Evolutionary conservation across 2,797 vertebrate species (phyloP).

Genomic region (Fistularia tabacaria): DNA sequence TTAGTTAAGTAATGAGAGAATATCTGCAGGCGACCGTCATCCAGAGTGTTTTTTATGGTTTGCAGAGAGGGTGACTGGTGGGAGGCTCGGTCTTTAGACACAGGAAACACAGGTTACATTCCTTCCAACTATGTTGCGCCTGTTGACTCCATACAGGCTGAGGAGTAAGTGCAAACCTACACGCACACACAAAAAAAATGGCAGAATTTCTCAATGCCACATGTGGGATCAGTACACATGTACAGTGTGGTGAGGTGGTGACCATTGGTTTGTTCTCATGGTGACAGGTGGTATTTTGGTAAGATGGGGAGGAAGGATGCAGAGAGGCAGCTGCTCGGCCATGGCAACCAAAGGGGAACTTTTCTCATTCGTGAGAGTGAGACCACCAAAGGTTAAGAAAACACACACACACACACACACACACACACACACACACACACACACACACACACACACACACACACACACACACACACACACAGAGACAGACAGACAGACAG

Average conservation of each 20-base stretch:
- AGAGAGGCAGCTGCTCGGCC: constrained; percentile 86
- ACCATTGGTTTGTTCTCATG: constrained; percentile 52
- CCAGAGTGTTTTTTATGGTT: neutral
- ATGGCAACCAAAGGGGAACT: constrained; percentile 83
- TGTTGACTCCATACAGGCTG: constrained; percentile 94
- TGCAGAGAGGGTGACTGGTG: constrained; percentile 96
- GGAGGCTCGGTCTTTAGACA: constrained; percentile 92
- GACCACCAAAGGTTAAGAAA: constrained; percentile 87
- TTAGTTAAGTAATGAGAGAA: too few species aligned
- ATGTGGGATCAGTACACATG: neutral
- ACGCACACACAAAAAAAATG: constrained; percentile 11
- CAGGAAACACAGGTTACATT: constrained; percentile 87
- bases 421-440: neutral
- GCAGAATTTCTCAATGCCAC: neutral
- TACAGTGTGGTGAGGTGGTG: constrained; percentile 14
- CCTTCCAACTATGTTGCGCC: constrained; percentile 98
- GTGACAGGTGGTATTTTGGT: constrained; percentile 94
- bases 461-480: constrained; percentile 4
- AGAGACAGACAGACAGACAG: neutral
- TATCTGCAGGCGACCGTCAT: neutral
- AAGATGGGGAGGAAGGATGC: constrained; percentile 96
- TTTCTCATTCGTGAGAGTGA: constrained; percentile 97
- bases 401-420: constrained; percentile 2
- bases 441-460: neutral
- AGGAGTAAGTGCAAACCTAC: constrained; percentile 82